These are phyloP conservation scores for Eupithecia subumbrata DNA, from an alignment of 2,888 invertebrate species.

Conservation along the genomic window DNA sequence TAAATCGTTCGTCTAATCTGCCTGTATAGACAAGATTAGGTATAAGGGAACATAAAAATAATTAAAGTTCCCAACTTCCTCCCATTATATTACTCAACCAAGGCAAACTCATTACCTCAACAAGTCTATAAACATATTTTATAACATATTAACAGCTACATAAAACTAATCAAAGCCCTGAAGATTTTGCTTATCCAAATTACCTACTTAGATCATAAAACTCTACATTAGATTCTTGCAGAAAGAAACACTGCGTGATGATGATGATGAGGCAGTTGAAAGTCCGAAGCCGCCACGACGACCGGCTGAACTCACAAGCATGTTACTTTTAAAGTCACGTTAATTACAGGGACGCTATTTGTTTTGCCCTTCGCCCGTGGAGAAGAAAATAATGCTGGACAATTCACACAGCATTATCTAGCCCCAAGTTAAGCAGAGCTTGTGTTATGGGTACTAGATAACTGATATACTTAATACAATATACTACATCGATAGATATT, in stretches of 20 bases:
- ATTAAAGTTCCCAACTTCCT: not conserved
- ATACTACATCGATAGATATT: too few species aligned
- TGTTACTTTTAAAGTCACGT: slow-evolving; percentile 68
- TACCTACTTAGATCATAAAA: slow-evolving; percentile 27
- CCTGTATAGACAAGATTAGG: not conserved
- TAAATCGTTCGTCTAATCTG: not conserved
- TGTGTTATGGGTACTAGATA: too few species aligned
- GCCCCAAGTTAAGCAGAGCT: too few species aligned
- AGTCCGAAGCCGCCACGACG: slow-evolving; percentile 54
- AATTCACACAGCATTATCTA: too few species aligned
- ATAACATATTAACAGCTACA: not conserved
- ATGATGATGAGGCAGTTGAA: slow-evolving; percentile 61
- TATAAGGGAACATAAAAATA: not conserved
- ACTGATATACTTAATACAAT: too few species aligned
- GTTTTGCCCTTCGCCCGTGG: slow-evolving; percentile 46
- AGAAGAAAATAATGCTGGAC: too few species aligned
- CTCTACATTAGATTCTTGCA: slow-evolving; percentile 62
- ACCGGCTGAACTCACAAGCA: slow-evolving; percentile 58
- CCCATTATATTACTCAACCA: not conserved
- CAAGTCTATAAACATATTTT: slow-evolving; percentile 3
- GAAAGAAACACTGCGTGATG: slow-evolving; percentile 60
- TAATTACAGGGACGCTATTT: slow-evolving; percentile 73
- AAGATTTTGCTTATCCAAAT: slow-evolving; percentile 11
- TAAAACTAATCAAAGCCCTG: slow-evolving; percentile 10
- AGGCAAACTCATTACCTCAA: not conserved